These are phyloP conservation scores for Barnardius zonarius DNA, from an alignment of 2,113 vertebrate species.

Conservation along the genomic window DNA sequence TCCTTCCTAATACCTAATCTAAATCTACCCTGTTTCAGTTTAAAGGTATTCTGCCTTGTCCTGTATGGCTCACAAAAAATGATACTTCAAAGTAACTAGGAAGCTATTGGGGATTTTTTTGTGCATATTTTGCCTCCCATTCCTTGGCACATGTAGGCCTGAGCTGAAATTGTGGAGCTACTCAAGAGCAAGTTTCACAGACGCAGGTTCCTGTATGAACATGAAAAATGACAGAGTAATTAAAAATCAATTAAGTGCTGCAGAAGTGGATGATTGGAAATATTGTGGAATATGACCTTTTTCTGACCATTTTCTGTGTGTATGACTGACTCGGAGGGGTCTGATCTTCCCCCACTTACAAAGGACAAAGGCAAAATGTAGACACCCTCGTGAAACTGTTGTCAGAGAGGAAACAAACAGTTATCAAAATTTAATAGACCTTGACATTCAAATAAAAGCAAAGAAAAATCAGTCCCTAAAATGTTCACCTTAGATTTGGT, in stretches of 20 bases:
- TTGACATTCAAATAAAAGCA: not conserved
- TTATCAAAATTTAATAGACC: not conserved
- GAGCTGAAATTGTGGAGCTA: not conserved
- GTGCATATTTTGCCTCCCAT: not conserved
- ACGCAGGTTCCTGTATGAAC: conserved; percentile 21
- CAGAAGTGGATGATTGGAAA: not conserved
- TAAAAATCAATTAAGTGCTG: conserved; percentile 29
- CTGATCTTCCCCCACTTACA: not conserved
- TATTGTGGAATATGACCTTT: not conserved
- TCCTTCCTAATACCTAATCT: not conserved
- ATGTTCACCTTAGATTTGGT: not conserved
- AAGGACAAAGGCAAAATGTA: not conserved
- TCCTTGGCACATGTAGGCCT: not conserved
- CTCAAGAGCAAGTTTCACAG: not conserved
- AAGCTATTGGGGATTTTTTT: not conserved
- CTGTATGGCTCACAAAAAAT: not conserved
- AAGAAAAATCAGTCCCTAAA: not conserved
- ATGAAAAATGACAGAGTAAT: conserved; percentile 38
- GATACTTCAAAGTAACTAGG: not conserved
- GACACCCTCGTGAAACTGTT: not conserved
- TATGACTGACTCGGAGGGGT: not conserved
- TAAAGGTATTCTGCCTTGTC: not conserved
- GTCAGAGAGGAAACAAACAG: not conserved
- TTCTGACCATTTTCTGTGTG: not conserved
- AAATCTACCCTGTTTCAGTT: not conserved